Evolutionary conservation across 2,113 vertebrate genomes (phyloP), one percentile per base, ranked within the genome.

Genomic region (Boleophthalmus pectinirostris): DNA sequence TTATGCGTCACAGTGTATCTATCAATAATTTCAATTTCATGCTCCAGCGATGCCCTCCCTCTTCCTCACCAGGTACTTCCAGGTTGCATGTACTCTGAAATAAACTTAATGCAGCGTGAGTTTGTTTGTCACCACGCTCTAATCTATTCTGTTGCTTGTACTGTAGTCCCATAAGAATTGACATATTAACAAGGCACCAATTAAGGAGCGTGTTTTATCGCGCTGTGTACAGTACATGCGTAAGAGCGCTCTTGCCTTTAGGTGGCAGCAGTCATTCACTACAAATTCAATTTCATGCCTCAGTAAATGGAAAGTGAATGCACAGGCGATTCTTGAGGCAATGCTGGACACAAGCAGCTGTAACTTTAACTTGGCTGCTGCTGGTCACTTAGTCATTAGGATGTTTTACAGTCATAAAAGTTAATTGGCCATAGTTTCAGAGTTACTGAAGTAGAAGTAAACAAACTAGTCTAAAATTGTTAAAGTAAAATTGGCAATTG

Each of bases 251-350:
- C 33, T 87, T 78, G 83, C 88, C 89, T 88, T 84, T 79, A 90
- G 90, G 84, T 85, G 92, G 89, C 86, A 82, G 87, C 79, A 86
- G 83, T 83, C 85, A 79, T 80, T 82, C 85, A 78, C 76, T 57
- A 82, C 77, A 79, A 85, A 84, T 89, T 85, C 65, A 83, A 88
- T 91, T 87, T 89, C 81, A 86, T 74, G 83, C 87, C 75, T 58
- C 14, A 51, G 38, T 69, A 57, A 60, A 61, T 24, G 38, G 23
- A 75, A 80, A 81, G 81, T 73, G 81, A 66, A 82, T 79, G 71
- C 49, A 72, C 65, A 66, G 67, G 53, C 67, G 69, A 74, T 63
- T 81, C 71, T 75, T 75, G 71, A 72, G 79, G 46, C 53, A 11
- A 69, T 20, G 16, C 4, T 78, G 29, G 74, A 69, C 67, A 68